phyloP scores from a whole-genome alignment of 2,888 invertebrate species.

The Ectemnius cavifrons region DNA sequence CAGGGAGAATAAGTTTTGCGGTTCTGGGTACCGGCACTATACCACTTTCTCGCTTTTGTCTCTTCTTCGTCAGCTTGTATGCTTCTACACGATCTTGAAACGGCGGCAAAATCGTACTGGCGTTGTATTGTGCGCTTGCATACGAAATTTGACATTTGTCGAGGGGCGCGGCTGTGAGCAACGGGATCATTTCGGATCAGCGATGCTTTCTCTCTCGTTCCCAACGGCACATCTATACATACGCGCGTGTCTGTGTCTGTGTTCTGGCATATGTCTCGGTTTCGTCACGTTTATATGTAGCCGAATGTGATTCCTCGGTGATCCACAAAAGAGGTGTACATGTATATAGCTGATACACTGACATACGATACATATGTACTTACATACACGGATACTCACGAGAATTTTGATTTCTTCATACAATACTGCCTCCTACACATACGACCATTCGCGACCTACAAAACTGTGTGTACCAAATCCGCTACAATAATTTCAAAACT shows the following conservation, averaged over 20 bases:
- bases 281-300: constrained; percentile 16
- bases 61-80: not conserved
- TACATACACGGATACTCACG: not conserved
- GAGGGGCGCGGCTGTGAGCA: constrained; percentile 18
- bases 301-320: constrained; percentile 33
- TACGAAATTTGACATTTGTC: constrained; percentile 36
- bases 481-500: too few relatives aligned
- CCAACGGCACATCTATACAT: too few relatives aligned
- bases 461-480: too few relatives aligned
- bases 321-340: constrained; percentile 17
- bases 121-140: constrained; percentile 44
- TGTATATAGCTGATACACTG: not conserved
- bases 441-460: too few relatives aligned
- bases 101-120: constrained; percentile 16
- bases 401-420: too few relatives aligned
- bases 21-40: constrained; percentile 7
- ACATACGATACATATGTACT: not conserved
- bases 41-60: not conserved
- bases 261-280: constrained; percentile 25
- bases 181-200: constrained; percentile 45
- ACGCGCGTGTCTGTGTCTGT: constrained; percentile 9
- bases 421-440: too few relatives aligned
- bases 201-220: not conserved
- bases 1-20: constrained; percentile 25
- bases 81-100: too few relatives aligned